Evolutionary conservation across 2,888 invertebrate genomes (phyloP), one percentile per base, ranked within the genome.

Genomic region (Salticus scenicus): DNA sequence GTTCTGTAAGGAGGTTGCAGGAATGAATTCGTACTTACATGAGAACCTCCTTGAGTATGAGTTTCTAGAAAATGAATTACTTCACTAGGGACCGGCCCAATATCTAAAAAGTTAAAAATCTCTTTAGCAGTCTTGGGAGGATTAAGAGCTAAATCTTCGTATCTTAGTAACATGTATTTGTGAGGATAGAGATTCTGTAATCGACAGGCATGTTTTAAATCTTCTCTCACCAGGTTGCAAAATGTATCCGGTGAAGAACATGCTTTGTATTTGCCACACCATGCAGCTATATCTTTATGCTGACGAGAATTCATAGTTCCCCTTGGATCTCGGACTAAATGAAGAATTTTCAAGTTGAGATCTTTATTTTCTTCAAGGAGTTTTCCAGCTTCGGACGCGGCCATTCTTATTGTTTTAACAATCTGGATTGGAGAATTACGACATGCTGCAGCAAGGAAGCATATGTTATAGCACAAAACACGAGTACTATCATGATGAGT

Each of bases 61-160:
- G 87, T 80, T 41, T 79, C 83, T 31, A 88, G 37, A 51, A 82
- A 88, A 17, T 87, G 83, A 27, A 31, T 31, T 8, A 84, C 84
- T 81, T 86, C 87, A 67, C 70, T 70, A 20, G 88, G 83, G 30
- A 88, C 76, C 0, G 51, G 74, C 17, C 82, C 87, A 30, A 85
- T 74, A 7, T 89, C 91, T 90, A 88, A 79, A 81, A 89, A 90
- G 47, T 88, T 78, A 64, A 89, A 88, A 30, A 90, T 80, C 31
- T 78, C 80, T 28, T 87, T 81, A 28, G 89, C 88, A 76, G 88
- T 88, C 41, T 87, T 78, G 37, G 88, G 88, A 0, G 89, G 89
- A 41, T 88, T 77, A 28, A 82, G 80, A 30, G 89, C 89, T 51
- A 90, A 77, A 27, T 89, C 89, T 81, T 90, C 90, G 83, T 89